Evolutionary conservation across 92 coral and sea anemone species (phyloP).

Genomic region (Palythoa heliodiscus): DNA sequence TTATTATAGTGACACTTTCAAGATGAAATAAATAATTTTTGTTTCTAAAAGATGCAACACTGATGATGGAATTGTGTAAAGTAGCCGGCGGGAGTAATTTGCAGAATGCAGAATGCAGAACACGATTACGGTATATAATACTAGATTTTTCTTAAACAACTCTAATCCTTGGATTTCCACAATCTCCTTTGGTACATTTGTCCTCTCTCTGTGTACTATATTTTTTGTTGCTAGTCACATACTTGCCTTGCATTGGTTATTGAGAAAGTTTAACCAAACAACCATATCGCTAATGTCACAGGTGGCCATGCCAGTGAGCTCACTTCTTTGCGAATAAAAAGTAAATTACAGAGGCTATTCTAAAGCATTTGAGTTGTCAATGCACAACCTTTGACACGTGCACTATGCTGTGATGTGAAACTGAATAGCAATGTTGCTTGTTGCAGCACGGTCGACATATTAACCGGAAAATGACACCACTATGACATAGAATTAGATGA

Average conservation of each 20-base stretch:
- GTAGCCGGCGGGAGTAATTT: too few species aligned
- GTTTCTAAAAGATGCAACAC: too few species aligned
- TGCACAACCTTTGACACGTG: neutral
- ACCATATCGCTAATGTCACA: too few species aligned
- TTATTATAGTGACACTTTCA: too few species aligned
- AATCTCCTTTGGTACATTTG: neutral
- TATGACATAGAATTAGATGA: neutral
- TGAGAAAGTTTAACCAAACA: too few species aligned
- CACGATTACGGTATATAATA: too few species aligned
- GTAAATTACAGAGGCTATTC: neutral
- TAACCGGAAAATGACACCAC: too few species aligned
- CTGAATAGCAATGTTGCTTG: neutral
- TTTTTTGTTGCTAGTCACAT: conserved; percentile 1
- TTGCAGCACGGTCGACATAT: neutral
- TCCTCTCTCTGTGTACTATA: neutral
- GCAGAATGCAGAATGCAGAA: too few species aligned
- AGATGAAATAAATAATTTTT: too few species aligned
- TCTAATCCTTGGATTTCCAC: neutral
- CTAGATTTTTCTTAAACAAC: neutral
- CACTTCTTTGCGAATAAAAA: neutral
- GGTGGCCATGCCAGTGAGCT: too few species aligned
- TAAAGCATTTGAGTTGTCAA: neutral
- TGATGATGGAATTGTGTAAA: too few species aligned
- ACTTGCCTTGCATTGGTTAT: neutral
- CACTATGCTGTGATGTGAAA: too few species aligned